Conservation (phyloP, 2,113 vertebrate species). For the Heterocephalus glaber region DNA sequence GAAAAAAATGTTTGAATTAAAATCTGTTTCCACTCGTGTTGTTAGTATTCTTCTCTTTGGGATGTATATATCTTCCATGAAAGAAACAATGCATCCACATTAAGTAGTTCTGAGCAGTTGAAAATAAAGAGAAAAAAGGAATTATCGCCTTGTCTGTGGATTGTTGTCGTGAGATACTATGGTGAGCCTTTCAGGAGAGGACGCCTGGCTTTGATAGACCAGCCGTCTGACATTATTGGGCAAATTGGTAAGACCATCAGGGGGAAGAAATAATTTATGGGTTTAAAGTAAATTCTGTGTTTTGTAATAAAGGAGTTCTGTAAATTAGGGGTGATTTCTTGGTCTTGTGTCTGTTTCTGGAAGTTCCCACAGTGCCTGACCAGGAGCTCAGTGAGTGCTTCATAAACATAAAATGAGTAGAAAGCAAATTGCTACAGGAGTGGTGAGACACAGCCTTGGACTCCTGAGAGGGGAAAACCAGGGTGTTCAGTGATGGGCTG, state of each 20-base stretch:
- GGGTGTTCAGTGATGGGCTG: neutral
- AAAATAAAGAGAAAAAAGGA: neutral
- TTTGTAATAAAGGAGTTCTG: neutral
- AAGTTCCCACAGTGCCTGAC: neutral
- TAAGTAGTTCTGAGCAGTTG: neutral
- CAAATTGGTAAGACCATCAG: neutral
- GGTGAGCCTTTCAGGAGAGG: neutral
- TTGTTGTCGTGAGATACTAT: neutral
- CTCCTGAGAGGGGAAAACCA: neutral
- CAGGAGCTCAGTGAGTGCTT: neutral
- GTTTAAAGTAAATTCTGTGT: neutral
- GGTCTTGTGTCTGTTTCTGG: neutral
- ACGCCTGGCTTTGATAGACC: neutral
- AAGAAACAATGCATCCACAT: neutral
- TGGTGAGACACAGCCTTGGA: neutral
- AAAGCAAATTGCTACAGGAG: neutral
- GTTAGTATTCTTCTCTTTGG: neutral
- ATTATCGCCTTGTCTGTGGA: neutral
- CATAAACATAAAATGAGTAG: neutral
- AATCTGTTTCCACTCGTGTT: slow-evolving; percentile 54
- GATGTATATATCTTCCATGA: neutral
- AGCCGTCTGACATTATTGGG: neutral
- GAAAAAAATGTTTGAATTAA: slow-evolving; percentile 53
- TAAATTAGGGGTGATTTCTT: neutral
- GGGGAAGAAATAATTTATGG: neutral